A percentile compares a stretch with the other conserved stretches of the same genome.
These are phyloP conservation scores for Altica lythri DNA, from an alignment of 2,888 invertebrate species.

Conservation along the genomic window DNA sequence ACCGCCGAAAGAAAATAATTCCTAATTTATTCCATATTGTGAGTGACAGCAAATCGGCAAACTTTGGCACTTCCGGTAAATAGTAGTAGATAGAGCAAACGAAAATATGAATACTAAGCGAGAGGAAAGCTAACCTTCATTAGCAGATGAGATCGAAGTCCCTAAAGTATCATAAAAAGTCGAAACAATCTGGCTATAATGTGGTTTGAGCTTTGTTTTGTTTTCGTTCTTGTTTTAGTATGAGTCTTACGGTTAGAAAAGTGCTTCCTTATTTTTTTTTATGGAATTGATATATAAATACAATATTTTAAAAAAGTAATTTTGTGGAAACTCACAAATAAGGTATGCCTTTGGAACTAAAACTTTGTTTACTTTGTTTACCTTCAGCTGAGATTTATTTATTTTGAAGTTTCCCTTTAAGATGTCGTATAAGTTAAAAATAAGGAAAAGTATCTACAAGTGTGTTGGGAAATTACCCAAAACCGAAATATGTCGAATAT, in stretches of 20 bases:
- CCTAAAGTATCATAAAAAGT: slow-evolving; percentile 20
- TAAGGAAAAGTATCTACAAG: too few relatives aligned
- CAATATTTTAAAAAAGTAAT: too few relatives aligned
- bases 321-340: too few relatives aligned
- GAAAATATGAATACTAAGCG: slow-evolving; percentile 16
- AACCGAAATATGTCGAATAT: too few relatives aligned
- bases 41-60: slow-evolving; percentile 9
- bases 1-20: slow-evolving; percentile 13
- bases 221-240: slow-evolving; percentile 5
- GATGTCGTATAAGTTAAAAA: too few relatives aligned
- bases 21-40: slow-evolving; percentile 14
- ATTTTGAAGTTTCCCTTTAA: too few relatives aligned
- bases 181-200: slow-evolving; percentile 21
- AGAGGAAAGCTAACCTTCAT: slow-evolving; percentile 1
- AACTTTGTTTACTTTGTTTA: too few relatives aligned
- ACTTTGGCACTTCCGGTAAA: slow-evolving; percentile 7
- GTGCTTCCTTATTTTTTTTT: too few relatives aligned
- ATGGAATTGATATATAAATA: too few relatives aligned
- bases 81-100: background rate
- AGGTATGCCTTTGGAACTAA: too few relatives aligned
- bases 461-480: too few relatives aligned
- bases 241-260: slow-evolving; percentile 13
- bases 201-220: slow-evolving; percentile 14
- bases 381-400: too few relatives aligned
- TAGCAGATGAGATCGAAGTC: slow-evolving; percentile 20